Evolutionary conservation across 2,888 invertebrate genomes (phyloP).

Genomic region (Mechanitis messenoides): DNA sequence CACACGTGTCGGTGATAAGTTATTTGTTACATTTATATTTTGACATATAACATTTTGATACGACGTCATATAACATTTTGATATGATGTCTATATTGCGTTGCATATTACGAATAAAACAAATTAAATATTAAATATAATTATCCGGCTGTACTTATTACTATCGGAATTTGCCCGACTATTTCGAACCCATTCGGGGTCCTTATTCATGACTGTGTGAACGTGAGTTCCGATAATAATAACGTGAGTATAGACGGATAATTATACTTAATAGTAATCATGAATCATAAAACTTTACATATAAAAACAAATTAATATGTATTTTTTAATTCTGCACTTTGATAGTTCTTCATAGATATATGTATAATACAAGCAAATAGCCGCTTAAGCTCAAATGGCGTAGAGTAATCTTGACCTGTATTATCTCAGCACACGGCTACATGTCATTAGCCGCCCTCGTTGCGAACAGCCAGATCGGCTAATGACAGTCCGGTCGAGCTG

Average conservation of each 20-base stretch:
- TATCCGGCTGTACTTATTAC: too few species aligned
- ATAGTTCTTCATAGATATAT: not conserved
- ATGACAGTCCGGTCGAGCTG: slow-evolving; percentile 40
- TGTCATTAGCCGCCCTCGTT: slow-evolving; percentile 37
- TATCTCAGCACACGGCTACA: slow-evolving; percentile 33
- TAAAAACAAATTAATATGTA: not conserved
- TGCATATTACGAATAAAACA: too few species aligned
- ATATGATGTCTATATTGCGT: not conserved
- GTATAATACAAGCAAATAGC: not conserved
- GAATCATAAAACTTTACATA: too few species aligned
- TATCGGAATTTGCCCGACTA: too few species aligned
- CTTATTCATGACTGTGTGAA: too few species aligned
- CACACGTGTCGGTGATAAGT: slow-evolving; percentile 19
- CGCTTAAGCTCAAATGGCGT: slow-evolving; percentile 4
- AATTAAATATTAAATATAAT: too few species aligned
- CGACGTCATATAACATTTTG: not conserved
- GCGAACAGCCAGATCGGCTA: slow-evolving; percentile 35
- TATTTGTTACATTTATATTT: slow-evolving; percentile 13
- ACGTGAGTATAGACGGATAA: too few species aligned
- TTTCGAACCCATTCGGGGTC: too few species aligned
- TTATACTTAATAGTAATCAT: too few species aligned
- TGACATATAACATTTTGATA: not conserved
- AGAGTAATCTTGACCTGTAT: slow-evolving; percentile 37
- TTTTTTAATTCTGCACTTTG: not conserved
- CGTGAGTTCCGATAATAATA: too few species aligned